Conservation (phyloP, 2,797 vertebrate genomes). For the Chiloscyllium punctatum region DNA sequence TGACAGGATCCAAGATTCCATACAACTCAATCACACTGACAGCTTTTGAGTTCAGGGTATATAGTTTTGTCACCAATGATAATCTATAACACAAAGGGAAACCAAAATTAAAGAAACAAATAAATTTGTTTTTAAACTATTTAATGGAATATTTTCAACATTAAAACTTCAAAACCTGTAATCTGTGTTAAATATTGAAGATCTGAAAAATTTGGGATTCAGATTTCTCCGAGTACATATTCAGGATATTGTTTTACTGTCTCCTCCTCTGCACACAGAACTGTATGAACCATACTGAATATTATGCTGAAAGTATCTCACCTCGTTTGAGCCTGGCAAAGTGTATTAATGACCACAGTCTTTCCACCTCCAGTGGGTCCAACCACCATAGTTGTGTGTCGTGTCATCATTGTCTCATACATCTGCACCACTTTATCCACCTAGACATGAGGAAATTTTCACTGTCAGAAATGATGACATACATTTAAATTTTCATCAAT, state of each 20-base stretch:
- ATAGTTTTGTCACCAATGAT: conserved; percentile 77
- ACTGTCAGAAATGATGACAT: background rate
- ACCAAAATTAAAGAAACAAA: background rate
- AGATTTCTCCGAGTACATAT: background rate
- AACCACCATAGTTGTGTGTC: conserved; percentile 94
- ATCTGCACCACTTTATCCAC: conserved; percentile 97
- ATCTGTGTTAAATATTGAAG: background rate
- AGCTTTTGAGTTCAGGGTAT: conserved; percentile 87
- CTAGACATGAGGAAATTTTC: conserved; percentile 51
- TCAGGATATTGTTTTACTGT: background rate
- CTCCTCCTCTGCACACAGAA: background rate
- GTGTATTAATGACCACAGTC: conserved; percentile 85
- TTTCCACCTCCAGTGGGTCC: conserved; percentile 95
- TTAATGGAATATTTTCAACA: background rate
- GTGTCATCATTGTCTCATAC: conserved; percentile 96
- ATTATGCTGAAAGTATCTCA: conserved; percentile 50
- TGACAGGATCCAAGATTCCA: conserved; percentile 81
- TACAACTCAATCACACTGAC: conserved; percentile 91
- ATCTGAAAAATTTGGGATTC: background rate
- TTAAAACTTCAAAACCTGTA: background rate
- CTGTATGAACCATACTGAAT: background rate
- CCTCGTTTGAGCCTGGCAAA: conserved; percentile 91
- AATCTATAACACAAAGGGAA: conserved; percentile 58
- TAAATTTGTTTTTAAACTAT: background rate
- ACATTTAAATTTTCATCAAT: background rate